These are phyloP conservation scores for Ostrea denselamellosa DNA, from an alignment of 1,140 invertebrate genomes.

Conservation along the genomic window DNA sequence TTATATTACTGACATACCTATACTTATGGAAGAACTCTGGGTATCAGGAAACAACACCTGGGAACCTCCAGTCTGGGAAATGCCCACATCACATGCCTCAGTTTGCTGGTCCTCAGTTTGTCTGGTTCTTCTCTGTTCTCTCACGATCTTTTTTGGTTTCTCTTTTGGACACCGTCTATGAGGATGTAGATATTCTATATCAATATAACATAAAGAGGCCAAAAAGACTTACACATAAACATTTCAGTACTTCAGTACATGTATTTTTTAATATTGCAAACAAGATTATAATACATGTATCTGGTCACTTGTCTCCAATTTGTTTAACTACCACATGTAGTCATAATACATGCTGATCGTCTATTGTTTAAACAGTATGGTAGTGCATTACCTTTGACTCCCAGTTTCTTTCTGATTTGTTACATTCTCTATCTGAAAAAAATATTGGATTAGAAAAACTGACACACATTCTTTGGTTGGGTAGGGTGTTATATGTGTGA, in stretches of 20 bases:
- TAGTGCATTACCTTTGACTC: neutral
- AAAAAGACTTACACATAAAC: neutral
- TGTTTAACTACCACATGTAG: too few relatives aligned
- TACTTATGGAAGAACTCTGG: neutral
- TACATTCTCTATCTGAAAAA: conserved; percentile 1
- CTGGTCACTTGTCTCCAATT: too few relatives aligned
- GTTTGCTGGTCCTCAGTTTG: neutral
- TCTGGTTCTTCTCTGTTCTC: neutral
- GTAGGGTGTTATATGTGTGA: too few relatives aligned
- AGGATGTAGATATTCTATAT: too few relatives aligned
- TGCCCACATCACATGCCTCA: neutral
- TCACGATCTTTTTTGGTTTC: neutral
- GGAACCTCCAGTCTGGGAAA: neutral
- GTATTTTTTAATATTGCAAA: too few relatives aligned
- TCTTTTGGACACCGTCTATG: neutral
- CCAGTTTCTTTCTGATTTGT: neutral
- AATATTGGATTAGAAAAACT: too few relatives aligned
- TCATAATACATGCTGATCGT: neutral
- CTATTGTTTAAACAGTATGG: neutral
- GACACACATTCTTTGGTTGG: too few relatives aligned
- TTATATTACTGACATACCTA: neutral
- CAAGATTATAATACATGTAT: too few relatives aligned
- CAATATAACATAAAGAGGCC: neutral
- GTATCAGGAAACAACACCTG: conserved; percentile 2
- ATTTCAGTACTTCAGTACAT: too few relatives aligned